A percentile compares a stretch with the other conserved stretches of the same genome.
phyloP scores from a whole-genome alignment of 2,797 vertebrate genomes.

The Phalloptychus januarius region DNA sequence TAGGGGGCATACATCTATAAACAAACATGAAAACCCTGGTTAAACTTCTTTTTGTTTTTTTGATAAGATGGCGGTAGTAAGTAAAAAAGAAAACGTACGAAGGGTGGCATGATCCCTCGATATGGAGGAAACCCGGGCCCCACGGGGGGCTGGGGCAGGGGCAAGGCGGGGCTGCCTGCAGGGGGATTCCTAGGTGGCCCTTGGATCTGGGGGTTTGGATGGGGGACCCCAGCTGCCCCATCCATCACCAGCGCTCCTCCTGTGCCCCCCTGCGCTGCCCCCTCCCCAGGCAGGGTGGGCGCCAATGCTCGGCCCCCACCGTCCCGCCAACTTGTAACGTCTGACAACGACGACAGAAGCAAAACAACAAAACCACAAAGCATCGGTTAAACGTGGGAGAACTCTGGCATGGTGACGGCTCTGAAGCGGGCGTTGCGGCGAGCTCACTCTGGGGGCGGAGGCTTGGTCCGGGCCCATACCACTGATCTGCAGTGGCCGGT shows the following conservation, averaged over 20 bases:
- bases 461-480: slow-evolving; percentile 99
- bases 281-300: slow-evolving; percentile 84
- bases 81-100: slow-evolving; percentile 80
- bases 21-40: slow-evolving; percentile 1
- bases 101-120: slow-evolving; percentile 91
- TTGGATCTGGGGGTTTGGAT: slow-evolving; percentile 75
- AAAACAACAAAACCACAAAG: slow-evolving; percentile 9
- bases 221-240: slow-evolving; percentile 81
- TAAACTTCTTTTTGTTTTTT: background rate
- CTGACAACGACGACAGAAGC: slow-evolving; percentile 60
- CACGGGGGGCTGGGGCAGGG: slow-evolving; percentile 83
- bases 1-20: slow-evolving; percentile 92
- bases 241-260: slow-evolving; percentile 83
- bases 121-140: slow-evolving; percentile 90
- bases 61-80: background rate
- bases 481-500: slow-evolving; percentile 96
- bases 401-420: background rate
- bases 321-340: slow-evolving; percentile 94
- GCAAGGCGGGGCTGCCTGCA: slow-evolving; percentile 80
- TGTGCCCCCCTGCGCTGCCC: slow-evolving; percentile 84
- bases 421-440: background rate
- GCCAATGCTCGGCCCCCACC: slow-evolving; percentile 89
- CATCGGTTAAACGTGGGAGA: background rate
- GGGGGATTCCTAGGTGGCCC: slow-evolving; percentile 83
- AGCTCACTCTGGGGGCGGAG: slow-evolving; percentile 93